Percentiles rank a stretch among this genome's conserved stretches.
phyloP scores from a whole-genome alignment of 2,888 invertebrate species.

The Drepanosiphum platanoidis region DNA sequence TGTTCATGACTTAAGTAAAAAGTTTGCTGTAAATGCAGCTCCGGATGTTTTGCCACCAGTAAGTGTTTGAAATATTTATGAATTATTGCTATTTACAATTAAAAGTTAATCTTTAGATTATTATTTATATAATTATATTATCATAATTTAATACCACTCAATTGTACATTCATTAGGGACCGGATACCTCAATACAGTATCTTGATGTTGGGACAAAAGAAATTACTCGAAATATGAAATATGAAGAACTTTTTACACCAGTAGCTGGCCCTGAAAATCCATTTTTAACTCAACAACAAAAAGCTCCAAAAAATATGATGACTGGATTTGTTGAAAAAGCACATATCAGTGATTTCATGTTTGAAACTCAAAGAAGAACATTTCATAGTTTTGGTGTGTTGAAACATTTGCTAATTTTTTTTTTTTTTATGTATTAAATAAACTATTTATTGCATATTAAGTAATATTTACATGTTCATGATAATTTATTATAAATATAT shows the following conservation, averaged over 20 bases:
- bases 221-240: slow-evolving; percentile 90
- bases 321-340: slow-evolving; percentile 95
- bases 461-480: background rate
- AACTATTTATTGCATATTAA: background rate
- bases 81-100: background rate
- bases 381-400: slow-evolving; percentile 85
- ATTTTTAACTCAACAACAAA: slow-evolving; percentile 88
- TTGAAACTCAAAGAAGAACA: slow-evolving; percentile 94
- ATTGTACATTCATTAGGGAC: slow-evolving; percentile 21
- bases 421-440: too few species aligned
- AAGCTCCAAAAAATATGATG: slow-evolving; percentile 87
- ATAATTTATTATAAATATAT: background rate
- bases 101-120: background rate
- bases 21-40: slow-evolving; percentile 78
- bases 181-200: slow-evolving; percentile 53
- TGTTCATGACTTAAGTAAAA: slow-evolving; percentile 38
- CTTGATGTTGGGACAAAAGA: slow-evolving; percentile 85
- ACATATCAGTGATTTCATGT: slow-evolving; percentile 95
- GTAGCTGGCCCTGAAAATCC: slow-evolving; percentile 93
- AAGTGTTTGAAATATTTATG: slow-evolving; percentile 66
- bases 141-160: background rate
- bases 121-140: background rate
- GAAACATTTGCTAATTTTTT: slow-evolving; percentile 1
- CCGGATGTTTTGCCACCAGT: slow-evolving; percentile 85
- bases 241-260: slow-evolving; percentile 93